Base-by-base conservation (phyloP, 2,888 invertebrate genomes). In the Amiota communis region DNA sequence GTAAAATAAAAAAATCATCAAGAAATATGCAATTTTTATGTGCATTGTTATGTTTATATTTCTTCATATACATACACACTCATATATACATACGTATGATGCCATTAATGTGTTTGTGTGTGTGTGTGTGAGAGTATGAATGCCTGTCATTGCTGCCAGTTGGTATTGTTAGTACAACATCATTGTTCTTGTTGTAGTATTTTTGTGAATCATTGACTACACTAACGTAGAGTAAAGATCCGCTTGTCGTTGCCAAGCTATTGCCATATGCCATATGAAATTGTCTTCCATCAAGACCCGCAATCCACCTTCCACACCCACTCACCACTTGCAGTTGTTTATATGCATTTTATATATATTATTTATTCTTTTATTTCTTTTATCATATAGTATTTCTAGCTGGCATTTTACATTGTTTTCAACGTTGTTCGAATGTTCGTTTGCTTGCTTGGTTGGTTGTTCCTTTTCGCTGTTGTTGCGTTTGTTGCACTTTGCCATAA, bases 81-180 rank as follows among this genome's bases (percentile, higher is more conserved):
- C 49, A 53, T 20, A 57, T 49, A 53, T 46, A 15, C 13, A 23
- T 56, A 17, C 53, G 67, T 74, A 15, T 20, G 11, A n/a, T n/a
- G n/a, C n/a, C n/a, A n/a, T n/a, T n/a, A n/a, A n/a, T n/a, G n/a
- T 15, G 72, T 70, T 23, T 72, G 15, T 59, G 63, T 59, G 57
- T 74, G 61, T 69, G 61, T 56, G 46, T 71, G 67, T 74, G 36
- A 6, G 36, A 6, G 36, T 36, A 36, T 36, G 36, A 36, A 0
- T 36, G 36, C 8, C 36, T 36, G 36, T 6, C 36, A 36, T 36
- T 6, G 36, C 36, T 36, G 36, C 36, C 36, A 36, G 36, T 36
- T 36, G 36, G 36, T 36, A 36, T 36, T 36, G 36, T 36, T 36
- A 36, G 36, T 36, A 36, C 36, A 36, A 36, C 36, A 36, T 36